A percentile compares a stretch with the other conserved stretches of the same genome.
Evolutionary conservation across 1,140 invertebrate species (phyloP).

Genomic region (Hycleus cichorii): DNA sequence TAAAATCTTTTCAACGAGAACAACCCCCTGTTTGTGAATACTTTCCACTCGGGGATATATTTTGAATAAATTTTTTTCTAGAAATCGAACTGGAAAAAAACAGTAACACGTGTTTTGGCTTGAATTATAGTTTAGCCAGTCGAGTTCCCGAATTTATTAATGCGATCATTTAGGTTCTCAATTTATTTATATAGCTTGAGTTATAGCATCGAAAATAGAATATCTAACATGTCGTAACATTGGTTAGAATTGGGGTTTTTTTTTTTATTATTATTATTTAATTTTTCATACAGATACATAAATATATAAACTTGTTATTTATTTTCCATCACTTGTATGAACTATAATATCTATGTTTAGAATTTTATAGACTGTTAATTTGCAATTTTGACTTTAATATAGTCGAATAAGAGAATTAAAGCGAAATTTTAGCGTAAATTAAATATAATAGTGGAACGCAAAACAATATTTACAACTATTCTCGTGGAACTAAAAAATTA

Average conservation of each 20-base stretch:
- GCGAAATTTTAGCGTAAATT: not conserved
- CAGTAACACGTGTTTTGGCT: constrained; percentile 5
- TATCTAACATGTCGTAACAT: constrained; percentile 17
- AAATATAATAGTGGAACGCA: not conserved
- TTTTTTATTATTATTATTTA: too few species aligned
- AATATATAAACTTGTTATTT: constrained; percentile 4
- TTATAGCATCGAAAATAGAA: constrained; percentile 11
- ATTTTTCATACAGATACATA: too few species aligned
- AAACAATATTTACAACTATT: not conserved
- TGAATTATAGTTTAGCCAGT: constrained; percentile 5
- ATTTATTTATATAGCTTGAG: constrained; percentile 13
- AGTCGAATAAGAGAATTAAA: too few species aligned
- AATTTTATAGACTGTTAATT: constrained; percentile 17
- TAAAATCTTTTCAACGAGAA: too few species aligned
- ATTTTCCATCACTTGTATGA: constrained; percentile 17
- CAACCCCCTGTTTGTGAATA: too few species aligned
- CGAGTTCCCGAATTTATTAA: constrained; percentile 10
- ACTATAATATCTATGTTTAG: constrained; percentile 14
- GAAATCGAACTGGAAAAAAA: not conserved
- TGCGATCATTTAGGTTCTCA: constrained; percentile 13
- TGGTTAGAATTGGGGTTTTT: constrained; percentile 4
- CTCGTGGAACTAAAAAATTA: too few species aligned
- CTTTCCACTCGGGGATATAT: too few species aligned
- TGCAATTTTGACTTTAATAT: not conserved
- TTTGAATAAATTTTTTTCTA: too few species aligned